Conservation (phyloP, 2,888 invertebrate genomes). For the Eupsilia transversa region DNA sequence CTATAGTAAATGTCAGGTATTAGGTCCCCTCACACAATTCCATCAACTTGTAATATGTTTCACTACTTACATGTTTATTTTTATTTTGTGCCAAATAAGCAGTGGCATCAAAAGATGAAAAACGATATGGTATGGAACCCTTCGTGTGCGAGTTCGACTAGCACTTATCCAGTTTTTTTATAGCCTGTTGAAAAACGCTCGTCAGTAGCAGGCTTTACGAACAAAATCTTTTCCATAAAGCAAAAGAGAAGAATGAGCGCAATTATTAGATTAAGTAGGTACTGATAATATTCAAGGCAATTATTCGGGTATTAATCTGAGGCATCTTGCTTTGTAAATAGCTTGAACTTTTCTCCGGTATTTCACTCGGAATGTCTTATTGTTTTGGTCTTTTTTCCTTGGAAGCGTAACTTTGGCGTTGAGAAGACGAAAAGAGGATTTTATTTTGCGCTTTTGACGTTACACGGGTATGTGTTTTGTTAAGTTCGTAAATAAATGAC, state of each 20-base stretch:
- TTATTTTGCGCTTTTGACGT: not conserved
- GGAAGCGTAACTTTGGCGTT: not conserved
- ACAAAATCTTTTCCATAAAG: conserved; percentile 1
- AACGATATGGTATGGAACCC: no score
- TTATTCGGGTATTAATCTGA: no score
- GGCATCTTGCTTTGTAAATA: conserved; percentile 34
- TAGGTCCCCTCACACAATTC: no score
- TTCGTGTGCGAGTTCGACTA: no score
- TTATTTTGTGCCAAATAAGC: no score
- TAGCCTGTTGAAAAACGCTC: not conserved
- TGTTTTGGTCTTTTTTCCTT: not conserved
- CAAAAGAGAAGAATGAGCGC: conserved; percentile 10
- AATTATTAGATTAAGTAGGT: conserved; percentile 47
- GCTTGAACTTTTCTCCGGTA: conserved; percentile 13
- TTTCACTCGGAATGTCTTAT: conserved; percentile 26
- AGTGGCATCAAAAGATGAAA: no score
- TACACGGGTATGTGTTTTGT: no score
- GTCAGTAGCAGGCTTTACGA: not conserved
- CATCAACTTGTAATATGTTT: no score
- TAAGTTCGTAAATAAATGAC: no score
- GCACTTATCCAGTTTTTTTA: no score
- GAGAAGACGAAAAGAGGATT: not conserved
- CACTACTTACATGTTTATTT: no score
- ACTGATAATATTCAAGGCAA: conserved; percentile 44
- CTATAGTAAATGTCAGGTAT: no score